Percentiles rank a stretch among this genome's conserved stretches.
phyloP scores from a whole-genome alignment of 2,797 vertebrate species.

The Silurus lanzhouensis region DNA sequence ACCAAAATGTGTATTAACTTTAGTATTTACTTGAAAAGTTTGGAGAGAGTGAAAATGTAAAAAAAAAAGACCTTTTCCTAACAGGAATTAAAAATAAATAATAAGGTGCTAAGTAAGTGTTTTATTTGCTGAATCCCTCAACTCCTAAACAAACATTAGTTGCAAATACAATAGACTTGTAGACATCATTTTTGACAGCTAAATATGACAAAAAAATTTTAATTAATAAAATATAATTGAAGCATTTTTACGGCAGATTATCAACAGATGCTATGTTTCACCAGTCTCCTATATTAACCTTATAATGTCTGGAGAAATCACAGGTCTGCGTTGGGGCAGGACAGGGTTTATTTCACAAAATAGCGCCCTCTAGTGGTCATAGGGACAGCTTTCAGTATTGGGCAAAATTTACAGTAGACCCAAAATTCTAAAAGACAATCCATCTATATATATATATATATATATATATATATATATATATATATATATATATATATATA shows the following conservation, averaged over 20 bases:
- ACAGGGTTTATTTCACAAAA: not conserved
- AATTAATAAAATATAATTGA: not conserved
- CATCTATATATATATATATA: no score
- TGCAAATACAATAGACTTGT: not conserved
- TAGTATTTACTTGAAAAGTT: slow-evolving; percentile 51
- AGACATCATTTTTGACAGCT: not conserved
- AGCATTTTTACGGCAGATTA: not conserved
- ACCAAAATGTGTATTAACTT: slow-evolving; percentile 49
- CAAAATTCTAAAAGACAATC: not conserved
- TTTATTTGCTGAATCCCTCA: not conserved
- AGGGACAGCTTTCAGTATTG: not conserved
- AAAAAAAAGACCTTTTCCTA: slow-evolving; percentile 16
- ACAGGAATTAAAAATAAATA: slow-evolving; percentile 20
- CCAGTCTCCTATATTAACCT: not conserved
- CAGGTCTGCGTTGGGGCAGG: not conserved
- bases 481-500: no score
- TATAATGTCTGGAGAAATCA: not conserved
- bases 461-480: no score
- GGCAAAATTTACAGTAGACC: not conserved
- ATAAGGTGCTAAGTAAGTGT: slow-evolving; percentile 6
- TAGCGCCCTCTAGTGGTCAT: slow-evolving; percentile 26
- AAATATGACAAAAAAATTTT: not conserved
- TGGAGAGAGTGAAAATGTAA: not conserved
- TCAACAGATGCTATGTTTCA: not conserved
- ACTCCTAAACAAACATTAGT: no score